phyloP scores from a whole-genome alignment of 2,888 invertebrate genomes.

The Ommatoiulus sabulosus region DNA sequence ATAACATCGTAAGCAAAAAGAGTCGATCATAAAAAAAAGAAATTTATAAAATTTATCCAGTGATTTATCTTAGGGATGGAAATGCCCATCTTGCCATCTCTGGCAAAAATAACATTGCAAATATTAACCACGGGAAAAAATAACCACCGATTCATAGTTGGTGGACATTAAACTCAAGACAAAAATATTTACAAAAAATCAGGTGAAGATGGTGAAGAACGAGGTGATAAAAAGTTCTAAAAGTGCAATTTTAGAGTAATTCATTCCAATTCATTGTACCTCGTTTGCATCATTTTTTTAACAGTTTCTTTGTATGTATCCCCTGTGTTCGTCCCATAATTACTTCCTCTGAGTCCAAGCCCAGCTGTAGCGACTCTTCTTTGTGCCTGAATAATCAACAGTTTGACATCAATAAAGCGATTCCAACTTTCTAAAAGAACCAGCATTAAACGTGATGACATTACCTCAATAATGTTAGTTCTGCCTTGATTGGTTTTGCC shows the following conservation, averaged over 20 bases:
- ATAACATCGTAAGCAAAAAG: no score
- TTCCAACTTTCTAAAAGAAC: neutral
- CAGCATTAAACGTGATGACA: neutral
- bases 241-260: neutral
- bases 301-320: constrained; percentile 91
- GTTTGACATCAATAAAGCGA: neutral
- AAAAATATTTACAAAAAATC: constrained; percentile 27
- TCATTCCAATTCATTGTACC: constrained; percentile 81
- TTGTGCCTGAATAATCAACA: constrained; percentile 71
- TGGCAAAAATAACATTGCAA: neutral
- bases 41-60: neutral
- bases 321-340: constrained; percentile 82
- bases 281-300: constrained; percentile 88
- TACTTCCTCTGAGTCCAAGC: constrained; percentile 83
- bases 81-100: neutral
- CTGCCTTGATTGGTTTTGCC: constrained; percentile 94
- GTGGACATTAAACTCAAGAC: neutral
- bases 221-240: neutral
- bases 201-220: neutral
- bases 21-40: no score
- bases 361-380: constrained; percentile 82
- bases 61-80: neutral
- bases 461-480: constrained; percentile 90
- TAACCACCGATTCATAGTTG: neutral
- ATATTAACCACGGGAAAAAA: neutral